Evolutionary conservation across 1,140 invertebrate species (phyloP).

Genomic region (Tetramorium simillimum): DNA sequence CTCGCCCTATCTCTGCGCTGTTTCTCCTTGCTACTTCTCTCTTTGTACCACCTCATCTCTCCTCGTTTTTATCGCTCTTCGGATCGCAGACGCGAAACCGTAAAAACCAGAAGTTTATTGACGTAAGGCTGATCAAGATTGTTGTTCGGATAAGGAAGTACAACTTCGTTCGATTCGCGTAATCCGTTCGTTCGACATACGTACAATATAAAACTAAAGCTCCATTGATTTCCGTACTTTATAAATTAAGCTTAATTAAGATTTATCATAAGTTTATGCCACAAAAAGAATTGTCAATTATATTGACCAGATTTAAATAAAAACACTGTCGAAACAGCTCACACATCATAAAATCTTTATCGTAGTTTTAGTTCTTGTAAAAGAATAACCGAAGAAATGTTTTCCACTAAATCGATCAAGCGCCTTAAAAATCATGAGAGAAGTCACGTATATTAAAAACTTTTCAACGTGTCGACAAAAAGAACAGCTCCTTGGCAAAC

Average conservation of each 20-base stretch:
- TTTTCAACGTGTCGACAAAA: conserved; percentile 19
- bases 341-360: background rate
- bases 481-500: conserved; percentile 25
- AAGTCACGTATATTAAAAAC: conserved; percentile 50
- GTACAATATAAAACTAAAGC: background rate
- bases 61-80: conserved; percentile 63
- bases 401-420: background rate
- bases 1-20: conserved; percentile 56
- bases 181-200: conserved; percentile 39
- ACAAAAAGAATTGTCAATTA: background rate
- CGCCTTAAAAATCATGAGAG: background rate
- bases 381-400: background rate
- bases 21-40: conserved; percentile 70
- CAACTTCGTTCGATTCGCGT: conserved; percentile 36
- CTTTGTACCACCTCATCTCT: conserved; percentile 55
- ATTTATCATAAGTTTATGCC: background rate
- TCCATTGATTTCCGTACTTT: background rate
- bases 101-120: conserved; percentile 65
- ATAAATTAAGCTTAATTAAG: background rate
- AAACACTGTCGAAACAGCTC: background rate
- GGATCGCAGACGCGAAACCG: conserved; percentile 37
- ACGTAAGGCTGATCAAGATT: background rate
- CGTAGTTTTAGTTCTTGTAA: background rate
- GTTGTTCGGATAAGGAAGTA: conserved; percentile 59
- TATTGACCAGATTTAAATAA: background rate